Evolutionary conservation across 2,888 invertebrate genomes (phyloP).

Genomic region (Rugalucina vietnamica): DNA sequence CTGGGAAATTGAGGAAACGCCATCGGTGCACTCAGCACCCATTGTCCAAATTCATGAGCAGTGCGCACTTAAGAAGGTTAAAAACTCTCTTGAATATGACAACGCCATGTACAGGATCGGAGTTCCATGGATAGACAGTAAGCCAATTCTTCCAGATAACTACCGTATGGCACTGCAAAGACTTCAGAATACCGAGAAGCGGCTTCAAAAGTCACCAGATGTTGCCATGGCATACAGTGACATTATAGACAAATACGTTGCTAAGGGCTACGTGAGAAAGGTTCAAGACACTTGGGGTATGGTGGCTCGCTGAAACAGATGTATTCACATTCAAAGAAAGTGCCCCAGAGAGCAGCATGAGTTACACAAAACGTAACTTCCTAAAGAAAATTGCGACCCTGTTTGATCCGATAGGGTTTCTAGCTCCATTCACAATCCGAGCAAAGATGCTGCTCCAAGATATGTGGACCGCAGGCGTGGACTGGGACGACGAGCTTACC

Average conservation of each 20-base stretch:
- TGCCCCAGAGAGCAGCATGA: no score
- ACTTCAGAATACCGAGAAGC: slow-evolving; percentile 43
- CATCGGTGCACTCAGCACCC: background rate
- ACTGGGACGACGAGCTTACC: no score
- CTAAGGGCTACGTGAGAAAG: slow-evolving; percentile 51
- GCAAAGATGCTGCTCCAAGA: no score
- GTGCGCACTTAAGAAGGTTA: background rate
- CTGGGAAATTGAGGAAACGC: slow-evolving; percentile 47
- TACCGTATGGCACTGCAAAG: slow-evolving; percentile 34
- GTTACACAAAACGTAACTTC: no score
- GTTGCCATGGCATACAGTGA: slow-evolving; percentile 34
- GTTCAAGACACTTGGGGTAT: no score
- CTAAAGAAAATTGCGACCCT: no score
- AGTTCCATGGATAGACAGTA: slow-evolving; percentile 40
- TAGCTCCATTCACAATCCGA: no score
- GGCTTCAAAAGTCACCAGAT: slow-evolving; percentile 25
- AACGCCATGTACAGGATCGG: slow-evolving; percentile 17
- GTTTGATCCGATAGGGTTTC: no score
- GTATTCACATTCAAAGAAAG: no score
- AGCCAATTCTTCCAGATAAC: slow-evolving; percentile 19
- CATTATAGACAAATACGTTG: slow-evolving; percentile 31
- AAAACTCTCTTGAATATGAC: background rate
- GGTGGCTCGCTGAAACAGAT: no score
- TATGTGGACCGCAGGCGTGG: no score
- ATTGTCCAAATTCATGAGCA: background rate